Conservation (phyloP, 2,113 vertebrate species). For the Choloepus hoffmanni region DNA sequence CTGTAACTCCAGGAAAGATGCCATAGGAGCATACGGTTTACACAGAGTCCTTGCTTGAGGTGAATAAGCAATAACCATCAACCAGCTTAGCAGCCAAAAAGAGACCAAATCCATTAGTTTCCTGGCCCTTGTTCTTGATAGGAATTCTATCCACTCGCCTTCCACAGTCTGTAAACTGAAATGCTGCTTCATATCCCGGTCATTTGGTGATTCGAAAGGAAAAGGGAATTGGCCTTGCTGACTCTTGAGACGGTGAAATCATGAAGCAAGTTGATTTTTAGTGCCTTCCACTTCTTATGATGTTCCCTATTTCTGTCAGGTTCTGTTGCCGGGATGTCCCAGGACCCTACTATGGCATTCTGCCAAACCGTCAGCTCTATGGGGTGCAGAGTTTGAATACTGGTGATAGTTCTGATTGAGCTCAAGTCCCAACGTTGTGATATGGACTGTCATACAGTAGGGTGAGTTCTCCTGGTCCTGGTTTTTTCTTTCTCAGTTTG, state of each 20-base stretch:
- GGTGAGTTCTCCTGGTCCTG: background rate
- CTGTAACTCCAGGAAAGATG: background rate
- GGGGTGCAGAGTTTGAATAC: background rate
- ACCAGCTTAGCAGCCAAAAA: background rate
- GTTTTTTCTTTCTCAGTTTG: background rate
- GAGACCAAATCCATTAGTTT: background rate
- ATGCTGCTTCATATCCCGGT: background rate
- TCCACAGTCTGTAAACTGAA: background rate
- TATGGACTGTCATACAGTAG: background rate
- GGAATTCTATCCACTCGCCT: background rate
- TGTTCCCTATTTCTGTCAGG: background rate
- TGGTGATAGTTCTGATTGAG: background rate
- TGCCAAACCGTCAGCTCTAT: background rate
- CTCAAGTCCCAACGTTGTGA: background rate
- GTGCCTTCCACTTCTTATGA: background rate
- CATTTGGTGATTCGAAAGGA: background rate
- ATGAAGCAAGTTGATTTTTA: background rate
- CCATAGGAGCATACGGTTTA: background rate
- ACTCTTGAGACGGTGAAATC: background rate
- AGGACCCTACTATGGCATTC: background rate
- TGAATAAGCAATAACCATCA: background rate
- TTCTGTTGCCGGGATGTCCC: background rate
- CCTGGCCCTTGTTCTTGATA: background rate
- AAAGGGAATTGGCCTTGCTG: background rate
- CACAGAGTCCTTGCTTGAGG: background rate